Conservation (phyloP, 2,113 vertebrate genomes). For the Danio rerio region GRCz12tu NC_133181.1:33705001-33705500, state of each 20-base stretch:
- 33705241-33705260: background rate
- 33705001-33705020: constrained; percentile 15
- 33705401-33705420: background rate
- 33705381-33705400: background rate
- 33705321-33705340: background rate
- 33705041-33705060: background rate
- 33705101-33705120: too few species aligned
- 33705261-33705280: background rate
- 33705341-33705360: background rate
- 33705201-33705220: background rate
- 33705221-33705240: background rate
- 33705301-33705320: background rate
- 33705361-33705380: background rate
- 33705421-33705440: background rate
- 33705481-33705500: background rate
- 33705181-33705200: background rate
- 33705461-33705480: background rate
- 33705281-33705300: background rate
- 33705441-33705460: background rate
- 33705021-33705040: background rate
- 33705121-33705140: background rate
- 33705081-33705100: background rate
- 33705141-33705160: background rate
- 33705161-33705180: background rate
- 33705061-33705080: background rate